Evolutionary conservation across 2,113 vertebrate genomes (phyloP).

Genomic region (Holacanthus passer): DNA sequence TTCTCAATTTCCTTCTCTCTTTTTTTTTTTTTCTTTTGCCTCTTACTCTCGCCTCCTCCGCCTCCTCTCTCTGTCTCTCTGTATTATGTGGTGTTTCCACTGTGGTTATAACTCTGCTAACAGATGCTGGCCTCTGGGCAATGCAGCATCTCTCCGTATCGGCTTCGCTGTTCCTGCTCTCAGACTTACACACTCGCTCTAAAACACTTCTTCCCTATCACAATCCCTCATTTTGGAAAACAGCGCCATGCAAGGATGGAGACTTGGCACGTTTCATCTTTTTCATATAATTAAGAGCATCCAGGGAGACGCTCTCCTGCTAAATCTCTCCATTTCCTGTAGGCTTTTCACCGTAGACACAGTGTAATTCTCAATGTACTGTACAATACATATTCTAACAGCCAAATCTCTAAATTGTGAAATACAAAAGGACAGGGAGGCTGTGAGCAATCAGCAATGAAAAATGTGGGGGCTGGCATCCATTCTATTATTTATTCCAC

Average conservation of each 20-base stretch:
- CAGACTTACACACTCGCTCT: constrained; percentile 6
- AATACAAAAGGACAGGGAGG: constrained; percentile 46
- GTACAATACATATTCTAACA: constrained; percentile 25
- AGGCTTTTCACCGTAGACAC: constrained; percentile 35
- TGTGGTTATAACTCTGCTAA: constrained; percentile 54
- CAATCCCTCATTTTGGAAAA: constrained; percentile 10
- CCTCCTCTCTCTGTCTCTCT: constrained; percentile 39
- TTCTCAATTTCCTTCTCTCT: constrained; percentile 37
- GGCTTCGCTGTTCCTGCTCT: constrained; percentile 16
- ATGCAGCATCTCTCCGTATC: constrained; percentile 39
- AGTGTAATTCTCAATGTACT: constrained; percentile 28
- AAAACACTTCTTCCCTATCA: constrained; percentile 11
- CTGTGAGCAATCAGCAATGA: constrained; percentile 23
- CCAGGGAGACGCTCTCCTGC: constrained; percentile 38
- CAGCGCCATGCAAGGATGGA: background rate
- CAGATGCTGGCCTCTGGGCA: constrained; percentile 61
- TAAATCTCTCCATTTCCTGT: constrained; percentile 50
- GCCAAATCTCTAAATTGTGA: constrained; percentile 29
- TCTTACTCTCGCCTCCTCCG: background rate
- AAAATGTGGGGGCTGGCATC: constrained; percentile 15
- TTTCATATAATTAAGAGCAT: constrained; percentile 50
- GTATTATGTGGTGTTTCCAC: constrained; percentile 45
- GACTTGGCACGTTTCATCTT: constrained; percentile 36
- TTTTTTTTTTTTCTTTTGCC: background rate
- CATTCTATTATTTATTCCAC: constrained; percentile 47